Conservation (phyloP, 2,888 invertebrate genomes). For the Pherbina coryleti region DNA sequence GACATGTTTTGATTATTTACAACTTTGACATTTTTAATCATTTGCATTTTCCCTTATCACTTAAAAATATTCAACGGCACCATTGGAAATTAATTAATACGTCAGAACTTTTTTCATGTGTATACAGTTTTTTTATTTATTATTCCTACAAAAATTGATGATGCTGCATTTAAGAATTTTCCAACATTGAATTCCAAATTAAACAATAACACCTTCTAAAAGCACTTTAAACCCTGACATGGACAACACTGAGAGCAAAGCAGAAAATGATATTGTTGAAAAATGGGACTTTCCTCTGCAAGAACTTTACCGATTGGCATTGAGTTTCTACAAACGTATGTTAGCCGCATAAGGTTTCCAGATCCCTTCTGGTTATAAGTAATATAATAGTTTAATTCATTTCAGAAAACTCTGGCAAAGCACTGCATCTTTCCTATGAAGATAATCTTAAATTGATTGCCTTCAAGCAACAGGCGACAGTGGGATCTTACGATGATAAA, state of each 20-base stretch:
- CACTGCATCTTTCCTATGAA: conserved; percentile 92
- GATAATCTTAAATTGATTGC: conserved; percentile 93
- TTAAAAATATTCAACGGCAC: neutral
- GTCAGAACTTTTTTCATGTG: neutral
- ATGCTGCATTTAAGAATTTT: neutral
- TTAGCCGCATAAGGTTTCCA: neutral
- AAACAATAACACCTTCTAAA: neutral
- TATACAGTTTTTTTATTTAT: neutral
- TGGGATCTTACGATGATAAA: conserved; percentile 84
- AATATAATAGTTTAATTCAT: neutral
- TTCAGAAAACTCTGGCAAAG: conserved; percentile 97
- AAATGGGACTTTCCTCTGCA: conserved; percentile 80
- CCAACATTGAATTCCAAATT: neutral
- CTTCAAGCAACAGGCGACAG: conserved; percentile 89
- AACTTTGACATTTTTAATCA: too few species aligned
- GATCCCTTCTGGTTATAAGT: neutral
- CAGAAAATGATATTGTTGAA: conserved; percentile 49
- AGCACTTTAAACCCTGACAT: neutral
- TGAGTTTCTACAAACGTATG: conserved; percentile 94
- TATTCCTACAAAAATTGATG: neutral
- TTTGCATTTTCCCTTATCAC: too few species aligned
- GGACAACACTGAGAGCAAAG: conserved; percentile 18
- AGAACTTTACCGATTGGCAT: conserved; percentile 89
- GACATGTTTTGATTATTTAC: too few species aligned
- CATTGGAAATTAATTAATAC: neutral